Conservation (phyloP, 2,797 vertebrate species). For the Paramormyrops hopkinsi region DNA sequence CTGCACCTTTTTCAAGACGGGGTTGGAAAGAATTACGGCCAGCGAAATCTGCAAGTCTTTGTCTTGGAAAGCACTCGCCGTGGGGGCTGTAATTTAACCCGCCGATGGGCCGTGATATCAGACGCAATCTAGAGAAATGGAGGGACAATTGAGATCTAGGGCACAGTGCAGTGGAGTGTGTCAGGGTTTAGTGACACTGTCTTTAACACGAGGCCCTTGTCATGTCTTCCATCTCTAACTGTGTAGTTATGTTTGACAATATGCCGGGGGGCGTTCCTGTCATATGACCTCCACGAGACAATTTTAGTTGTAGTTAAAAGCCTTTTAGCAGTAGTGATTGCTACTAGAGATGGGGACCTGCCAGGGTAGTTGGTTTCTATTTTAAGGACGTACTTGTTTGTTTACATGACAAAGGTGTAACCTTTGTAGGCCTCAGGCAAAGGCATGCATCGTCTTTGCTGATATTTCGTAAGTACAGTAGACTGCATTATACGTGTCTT, state of each 20-base stretch:
- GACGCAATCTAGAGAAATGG: conserved; percentile 39
- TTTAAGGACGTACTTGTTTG: not conserved
- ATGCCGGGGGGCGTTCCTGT: not conserved
- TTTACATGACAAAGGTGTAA: not conserved
- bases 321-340: not conserved
- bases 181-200: not conserved
- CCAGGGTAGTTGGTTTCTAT: not conserved
- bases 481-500: not conserved
- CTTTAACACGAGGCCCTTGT: not conserved
- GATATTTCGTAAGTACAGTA: not conserved
- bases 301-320: not conserved
- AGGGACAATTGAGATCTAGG: not conserved
- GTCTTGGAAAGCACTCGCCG: conserved; percentile 45
- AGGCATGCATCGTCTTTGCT: conserved; percentile 38
- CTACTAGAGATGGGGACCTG: not conserved
- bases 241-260: not conserved
- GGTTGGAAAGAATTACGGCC: conserved; percentile 56
- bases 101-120: conserved; percentile 51
- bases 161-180: not conserved
- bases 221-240: not conserved
- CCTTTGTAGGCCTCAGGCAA: not conserved
- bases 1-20: conserved; percentile 50
- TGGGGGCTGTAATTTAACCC: conserved; percentile 55
- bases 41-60: conserved; percentile 44
- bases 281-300: not conserved